Base-by-base conservation (phyloP, 2,113 vertebrate genomes). In the Scolopax mira region DNA sequence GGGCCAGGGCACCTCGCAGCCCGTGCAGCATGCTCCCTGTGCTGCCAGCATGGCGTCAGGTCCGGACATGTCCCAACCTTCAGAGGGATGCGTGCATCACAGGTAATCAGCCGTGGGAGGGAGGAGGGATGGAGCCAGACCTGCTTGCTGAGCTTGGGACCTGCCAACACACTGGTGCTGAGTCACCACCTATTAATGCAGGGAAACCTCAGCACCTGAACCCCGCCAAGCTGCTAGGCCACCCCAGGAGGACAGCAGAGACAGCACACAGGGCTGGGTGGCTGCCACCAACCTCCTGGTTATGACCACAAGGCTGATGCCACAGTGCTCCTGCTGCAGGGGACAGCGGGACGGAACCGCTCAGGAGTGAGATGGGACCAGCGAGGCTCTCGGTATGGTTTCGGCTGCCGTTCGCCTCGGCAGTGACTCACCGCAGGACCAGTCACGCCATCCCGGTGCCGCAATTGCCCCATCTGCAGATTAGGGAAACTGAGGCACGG, bases 401-500 rank as follows among this genome's bases (percentile, higher is more conserved):
- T 96, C 79, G 58, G 92, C 88, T 96, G 80, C 91, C 57, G 1
- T 94, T 93, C 88, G 52, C 77, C 65, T 92, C 1, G 0, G 73
- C 77, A 22, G 61, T 93, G 94, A 97, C 95, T 96, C 95, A 96
- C 88, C 2, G 0, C 80, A 81, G 94, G 93, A 94, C 80, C 92
- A 79, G 96, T 97, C 96, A 94, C 85, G 18, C 94, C 96, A 95
- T 94, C 96, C 94, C 66, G 0, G 86, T 90, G 80, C 96, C 3
- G 2, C 86, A 92, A 92, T 96, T 97, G 90, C 94, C 92, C 93
- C 96, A 96, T 96, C 93, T 94, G 62, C 90, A 94, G 93, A 96
- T 96, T 97, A 95, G 96, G 94, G 94, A 97, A 97, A 96, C 94
- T 96, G 95, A 97, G 96, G 97, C 97, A 97, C 92, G 18, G 93